Conservation (phyloP, 1,140 invertebrate species). For the Drosophila navojoa region DNA sequence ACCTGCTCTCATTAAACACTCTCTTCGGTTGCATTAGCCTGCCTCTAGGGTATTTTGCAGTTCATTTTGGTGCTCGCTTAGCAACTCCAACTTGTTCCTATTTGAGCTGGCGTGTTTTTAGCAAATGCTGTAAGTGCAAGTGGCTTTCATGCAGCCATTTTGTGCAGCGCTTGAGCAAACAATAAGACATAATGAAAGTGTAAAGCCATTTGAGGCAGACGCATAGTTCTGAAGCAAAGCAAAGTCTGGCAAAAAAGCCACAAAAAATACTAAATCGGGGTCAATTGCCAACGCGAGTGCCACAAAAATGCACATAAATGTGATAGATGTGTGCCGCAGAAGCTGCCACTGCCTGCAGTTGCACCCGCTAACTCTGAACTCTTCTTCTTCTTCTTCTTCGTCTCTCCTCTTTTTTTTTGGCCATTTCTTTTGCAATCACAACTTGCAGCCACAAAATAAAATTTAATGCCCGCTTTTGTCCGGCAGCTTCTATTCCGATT, state of each 20-base stretch:
- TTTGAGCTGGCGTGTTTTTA: conserved; percentile 46
- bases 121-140: conserved; percentile 52
- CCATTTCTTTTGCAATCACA: conserved; percentile 37
- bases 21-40: no score
- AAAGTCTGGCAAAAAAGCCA: conserved; percentile 38
- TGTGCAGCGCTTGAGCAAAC: conserved; percentile 62
- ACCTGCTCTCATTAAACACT: no score
- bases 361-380: conserved; percentile 21
- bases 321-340: conserved; percentile 66
- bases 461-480: conserved; percentile 51
- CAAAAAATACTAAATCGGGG: conserved; percentile 43
- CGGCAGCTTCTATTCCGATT: conserved; percentile 33
- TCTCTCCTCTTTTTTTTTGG: neutral
- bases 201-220: conserved; percentile 66
- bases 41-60: no score
- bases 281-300: conserved; percentile 77
- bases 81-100: conserved; percentile 8
- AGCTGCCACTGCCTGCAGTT: conserved; percentile 18
- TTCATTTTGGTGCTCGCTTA: no score
- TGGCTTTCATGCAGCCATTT: conserved; percentile 74
- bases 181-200: conserved; percentile 81
- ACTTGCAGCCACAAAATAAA: conserved; percentile 32
- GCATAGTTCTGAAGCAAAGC: conserved; percentile 16
- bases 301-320: conserved; percentile 81
- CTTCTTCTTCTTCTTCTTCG: neutral